Evolutionary conservation across 1,140 invertebrate genomes (phyloP).

Genomic region (Brachionus rotundiformis): DNA sequence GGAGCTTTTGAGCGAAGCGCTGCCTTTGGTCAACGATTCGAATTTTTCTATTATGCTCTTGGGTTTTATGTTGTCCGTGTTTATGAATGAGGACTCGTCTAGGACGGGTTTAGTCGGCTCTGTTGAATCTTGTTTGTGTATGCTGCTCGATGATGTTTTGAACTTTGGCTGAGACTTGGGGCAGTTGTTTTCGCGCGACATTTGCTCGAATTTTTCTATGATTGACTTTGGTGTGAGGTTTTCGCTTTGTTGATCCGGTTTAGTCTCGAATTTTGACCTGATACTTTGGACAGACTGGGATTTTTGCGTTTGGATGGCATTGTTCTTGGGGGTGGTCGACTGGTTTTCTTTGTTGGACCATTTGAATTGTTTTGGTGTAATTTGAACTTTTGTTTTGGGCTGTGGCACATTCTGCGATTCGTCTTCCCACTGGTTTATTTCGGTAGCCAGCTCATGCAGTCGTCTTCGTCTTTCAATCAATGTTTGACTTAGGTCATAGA

Average conservation of each 20-base stretch:
- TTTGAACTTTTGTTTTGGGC: not conserved
- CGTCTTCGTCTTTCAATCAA: not conserved
- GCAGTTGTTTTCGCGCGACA: not conserved
- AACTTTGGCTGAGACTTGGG: not conserved
- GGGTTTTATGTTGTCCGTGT: constrained; percentile 27
- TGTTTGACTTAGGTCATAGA: constrained; percentile 41
- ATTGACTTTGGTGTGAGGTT: constrained; percentile 8
- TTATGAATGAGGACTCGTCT: not conserved
- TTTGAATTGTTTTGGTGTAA: not conserved
- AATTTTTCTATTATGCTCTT: constrained; percentile 35
- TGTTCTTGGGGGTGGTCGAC: not conserved
- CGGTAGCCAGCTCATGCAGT: constrained; percentile 9
- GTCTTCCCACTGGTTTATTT: constrained; percentile 47
- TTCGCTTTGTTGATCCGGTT: not conserved
- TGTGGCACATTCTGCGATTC: not conserved
- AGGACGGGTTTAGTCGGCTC: not conserved
- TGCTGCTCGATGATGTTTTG: not conserved
- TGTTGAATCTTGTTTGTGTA: not conserved
- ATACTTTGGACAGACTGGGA: not conserved
- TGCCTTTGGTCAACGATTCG: not conserved
- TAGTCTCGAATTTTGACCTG: not conserved
- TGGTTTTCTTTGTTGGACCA: constrained; percentile 6
- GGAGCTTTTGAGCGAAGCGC: not conserved
- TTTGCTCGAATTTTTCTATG: constrained; percentile 24
- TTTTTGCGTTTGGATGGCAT: not conserved